Conservation (phyloP, 2,797 vertebrate species). For the Ptychobarbus kaznakovi region DNA sequence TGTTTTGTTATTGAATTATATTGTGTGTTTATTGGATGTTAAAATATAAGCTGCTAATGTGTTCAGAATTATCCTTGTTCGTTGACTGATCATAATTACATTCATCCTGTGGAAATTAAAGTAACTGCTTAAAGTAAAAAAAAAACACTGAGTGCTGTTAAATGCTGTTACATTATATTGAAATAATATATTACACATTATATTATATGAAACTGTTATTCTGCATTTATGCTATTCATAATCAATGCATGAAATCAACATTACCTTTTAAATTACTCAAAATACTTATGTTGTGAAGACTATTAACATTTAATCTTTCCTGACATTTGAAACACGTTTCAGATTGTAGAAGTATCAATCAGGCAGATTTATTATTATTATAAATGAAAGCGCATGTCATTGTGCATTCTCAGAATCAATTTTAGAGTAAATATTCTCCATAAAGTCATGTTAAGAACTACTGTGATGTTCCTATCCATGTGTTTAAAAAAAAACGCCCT, state of each 20-base stretch:
- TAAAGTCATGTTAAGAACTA: not conserved
- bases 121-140: constrained; percentile 12
- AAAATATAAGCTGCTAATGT: constrained; percentile 38
- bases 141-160: constrained; percentile 11
- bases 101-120: constrained; percentile 27
- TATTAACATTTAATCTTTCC: not conserved
- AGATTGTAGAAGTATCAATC: not conserved
- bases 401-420: not conserved
- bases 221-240: not conserved
- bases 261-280: not conserved
- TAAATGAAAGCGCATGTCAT: not conserved
- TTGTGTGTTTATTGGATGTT: constrained; percentile 10
- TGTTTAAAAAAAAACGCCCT: not conserved
- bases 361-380: not conserved
- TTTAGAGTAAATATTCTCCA: not conserved
- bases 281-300: not conserved
- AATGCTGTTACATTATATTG: constrained; percentile 11
- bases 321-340: not conserved
- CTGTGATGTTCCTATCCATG: not conserved
- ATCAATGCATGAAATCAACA: not conserved
- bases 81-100: constrained; percentile 14
- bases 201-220: constrained; percentile 33
- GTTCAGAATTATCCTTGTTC: constrained; percentile 30
- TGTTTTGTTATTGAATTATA: not conserved
- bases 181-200: constrained; percentile 25